Conservation (phyloP, 1,140 invertebrate species). For the Hyles vespertilio region DNA sequence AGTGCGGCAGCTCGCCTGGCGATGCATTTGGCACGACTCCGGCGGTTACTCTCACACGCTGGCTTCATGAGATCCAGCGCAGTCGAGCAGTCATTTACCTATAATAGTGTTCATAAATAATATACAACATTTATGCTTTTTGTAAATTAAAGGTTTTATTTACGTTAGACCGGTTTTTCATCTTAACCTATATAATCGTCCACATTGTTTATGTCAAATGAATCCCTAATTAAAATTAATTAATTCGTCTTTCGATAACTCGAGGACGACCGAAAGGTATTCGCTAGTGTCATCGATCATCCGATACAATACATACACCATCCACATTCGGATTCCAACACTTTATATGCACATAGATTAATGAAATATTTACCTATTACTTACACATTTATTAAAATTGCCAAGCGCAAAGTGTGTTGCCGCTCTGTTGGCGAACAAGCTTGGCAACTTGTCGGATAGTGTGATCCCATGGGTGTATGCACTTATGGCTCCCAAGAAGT, state of each 20-base stretch:
- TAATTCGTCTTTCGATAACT: too few species aligned
- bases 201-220: too few species aligned
- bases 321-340: too few species aligned
- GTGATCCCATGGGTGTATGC: conserved; percentile 88
- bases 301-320: too few species aligned
- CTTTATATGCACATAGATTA: too few species aligned
- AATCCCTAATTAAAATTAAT: too few species aligned
- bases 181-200: too few species aligned
- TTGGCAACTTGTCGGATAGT: conserved; percentile 83
- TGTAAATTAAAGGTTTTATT: too few species aligned
- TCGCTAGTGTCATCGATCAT: too few species aligned
- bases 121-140: too few species aligned
- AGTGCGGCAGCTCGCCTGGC: conserved; percentile 83
- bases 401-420: conserved; percentile 84
- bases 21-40: conserved; percentile 82
- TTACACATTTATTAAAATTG: conserved; percentile 83
- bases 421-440: conserved; percentile 85
- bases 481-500: conserved; percentile 87
- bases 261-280: too few species aligned
- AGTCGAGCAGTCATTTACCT: conserved; percentile 75
- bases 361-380: conserved; percentile 14
- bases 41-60: conserved; percentile 82
- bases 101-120: not conserved
- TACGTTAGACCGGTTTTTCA: too few species aligned
- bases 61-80: conserved; percentile 85